Conservation (phyloP, 2,888 invertebrate genomes). For the Tridacna gigas region DNA sequence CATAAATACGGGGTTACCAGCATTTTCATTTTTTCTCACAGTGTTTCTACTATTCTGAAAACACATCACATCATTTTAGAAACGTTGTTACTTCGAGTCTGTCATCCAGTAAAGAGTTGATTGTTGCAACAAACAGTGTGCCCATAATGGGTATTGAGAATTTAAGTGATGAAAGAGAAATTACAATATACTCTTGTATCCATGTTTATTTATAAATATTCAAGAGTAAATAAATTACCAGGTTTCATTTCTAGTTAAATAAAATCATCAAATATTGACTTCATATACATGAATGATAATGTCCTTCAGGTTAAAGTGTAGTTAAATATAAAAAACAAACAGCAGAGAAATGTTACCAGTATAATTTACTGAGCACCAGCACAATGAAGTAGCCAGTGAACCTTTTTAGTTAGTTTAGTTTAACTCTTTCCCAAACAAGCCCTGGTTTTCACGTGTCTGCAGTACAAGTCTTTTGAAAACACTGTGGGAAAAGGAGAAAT, state of each 20-base stretch:
- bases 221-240: conserved; percentile 30
- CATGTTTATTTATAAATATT: conserved; percentile 43
- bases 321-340: conserved; percentile 5
- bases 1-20: too few relatives aligned
- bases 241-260: conserved; percentile 37
- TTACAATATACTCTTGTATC: background rate
- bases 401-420: background rate
- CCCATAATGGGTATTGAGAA: too few relatives aligned
- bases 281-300: background rate
- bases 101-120: too few relatives aligned
- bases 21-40: too few relatives aligned
- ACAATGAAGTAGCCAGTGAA: too few relatives aligned
- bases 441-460: background rate
- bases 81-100: too few relatives aligned
- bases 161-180: background rate
- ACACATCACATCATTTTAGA: too few relatives aligned
- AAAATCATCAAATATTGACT: conserved; percentile 1
- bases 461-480: background rate
- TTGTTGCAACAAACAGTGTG: too few relatives aligned
- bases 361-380: too few relatives aligned
- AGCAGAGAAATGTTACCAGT: background rate
- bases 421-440: background rate
- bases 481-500: background rate
- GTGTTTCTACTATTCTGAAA: too few relatives aligned
- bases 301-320: background rate